Evolutionary conservation across 2,888 invertebrate species (phyloP).

Genomic region (Drosophila limbata): DNA sequence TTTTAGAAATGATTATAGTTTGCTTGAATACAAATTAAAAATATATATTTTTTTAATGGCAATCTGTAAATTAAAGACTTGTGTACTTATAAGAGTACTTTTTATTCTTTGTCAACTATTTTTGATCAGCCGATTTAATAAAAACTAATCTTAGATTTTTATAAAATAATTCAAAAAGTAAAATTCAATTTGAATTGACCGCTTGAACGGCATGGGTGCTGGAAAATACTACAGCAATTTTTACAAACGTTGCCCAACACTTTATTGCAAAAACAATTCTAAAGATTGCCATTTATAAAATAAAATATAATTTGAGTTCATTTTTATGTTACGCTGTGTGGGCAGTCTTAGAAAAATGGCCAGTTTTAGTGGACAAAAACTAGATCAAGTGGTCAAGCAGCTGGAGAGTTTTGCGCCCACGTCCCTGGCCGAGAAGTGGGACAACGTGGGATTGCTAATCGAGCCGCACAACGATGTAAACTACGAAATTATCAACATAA

Average conservation of each 20-base stretch:
- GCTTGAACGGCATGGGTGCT: slow-evolving; percentile 23
- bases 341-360: slow-evolving; percentile 51
- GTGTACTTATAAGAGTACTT: too few species aligned
- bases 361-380: slow-evolving; percentile 47
- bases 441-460: slow-evolving; percentile 96
- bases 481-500: not conserved
- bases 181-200: slow-evolving; percentile 19
- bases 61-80: too few species aligned
- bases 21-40: too few species aligned
- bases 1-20: too few species aligned
- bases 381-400: slow-evolving; percentile 86
- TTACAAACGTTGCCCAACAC: slow-evolving; percentile 18
- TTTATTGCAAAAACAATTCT: slow-evolving; percentile 1
- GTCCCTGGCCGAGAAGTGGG: slow-evolving; percentile 93
- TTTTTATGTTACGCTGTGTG: slow-evolving; percentile 37
- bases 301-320: not conserved
- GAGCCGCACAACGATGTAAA: slow-evolving; percentile 88
- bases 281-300: not conserved
- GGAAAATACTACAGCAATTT: not conserved
- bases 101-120: too few species aligned
- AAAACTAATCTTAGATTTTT: too few species aligned
- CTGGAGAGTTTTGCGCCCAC: slow-evolving; percentile 90
- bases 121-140: too few species aligned
- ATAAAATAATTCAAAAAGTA: too few species aligned
- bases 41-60: too few species aligned